Conservation (phyloP, 2,113 vertebrate species). For the Athene noctua region DNA sequence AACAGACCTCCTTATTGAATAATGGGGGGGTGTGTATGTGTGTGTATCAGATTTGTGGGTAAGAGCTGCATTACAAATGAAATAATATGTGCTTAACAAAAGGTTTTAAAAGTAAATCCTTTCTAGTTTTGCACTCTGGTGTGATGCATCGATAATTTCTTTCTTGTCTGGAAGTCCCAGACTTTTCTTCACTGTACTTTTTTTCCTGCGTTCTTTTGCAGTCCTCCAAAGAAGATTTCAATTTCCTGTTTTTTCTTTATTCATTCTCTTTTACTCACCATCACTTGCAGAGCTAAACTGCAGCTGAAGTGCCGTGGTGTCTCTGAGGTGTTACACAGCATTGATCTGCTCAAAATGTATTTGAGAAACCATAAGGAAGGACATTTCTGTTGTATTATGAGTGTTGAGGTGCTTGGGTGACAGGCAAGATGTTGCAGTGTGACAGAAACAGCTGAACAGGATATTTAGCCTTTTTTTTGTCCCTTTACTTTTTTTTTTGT, state of each 20-base stretch:
- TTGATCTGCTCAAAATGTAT: neutral
- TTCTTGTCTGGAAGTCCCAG: neutral
- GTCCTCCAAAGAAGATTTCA: neutral
- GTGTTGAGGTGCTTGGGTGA: neutral
- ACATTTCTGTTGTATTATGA: neutral
- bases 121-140: neutral
- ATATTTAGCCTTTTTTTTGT: neutral
- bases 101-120: neutral
- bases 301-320: neutral
- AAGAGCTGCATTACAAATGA: slow-evolving; percentile 33
- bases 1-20: neutral
- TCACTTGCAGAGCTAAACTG: neutral
- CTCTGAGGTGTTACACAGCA: neutral
- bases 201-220: neutral
- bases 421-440: neutral
- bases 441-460: neutral
- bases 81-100: slow-evolving; percentile 20
- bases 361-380: neutral
- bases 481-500: neutral
- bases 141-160: neutral
- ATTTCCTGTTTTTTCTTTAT: neutral
- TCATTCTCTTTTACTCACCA: neutral
- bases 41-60: neutral
- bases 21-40: neutral
- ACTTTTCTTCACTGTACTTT: neutral